Percentiles rank a stretch among this genome's conserved stretches.
These are phyloP conservation scores for Momotus momota DNA, from an alignment of 2,797 vertebrate species.

Conservation along the genomic window DNA sequence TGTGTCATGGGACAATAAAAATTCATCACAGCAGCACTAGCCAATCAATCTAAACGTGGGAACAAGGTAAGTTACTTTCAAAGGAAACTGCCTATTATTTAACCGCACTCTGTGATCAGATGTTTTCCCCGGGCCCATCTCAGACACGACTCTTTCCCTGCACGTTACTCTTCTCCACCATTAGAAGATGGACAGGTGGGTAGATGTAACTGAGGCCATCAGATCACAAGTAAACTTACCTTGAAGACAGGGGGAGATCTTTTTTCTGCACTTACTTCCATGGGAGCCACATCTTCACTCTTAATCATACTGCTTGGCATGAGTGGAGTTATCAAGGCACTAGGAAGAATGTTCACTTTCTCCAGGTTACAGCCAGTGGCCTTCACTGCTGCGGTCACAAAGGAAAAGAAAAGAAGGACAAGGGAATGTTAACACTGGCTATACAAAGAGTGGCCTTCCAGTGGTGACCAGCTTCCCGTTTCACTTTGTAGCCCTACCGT, in stretches of 20 bases:
- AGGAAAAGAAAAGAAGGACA: background rate
- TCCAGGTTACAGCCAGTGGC: constrained; percentile 83
- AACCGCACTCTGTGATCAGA: accelerated
- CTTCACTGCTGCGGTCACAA: constrained; percentile 79
- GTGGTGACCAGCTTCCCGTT: background rate
- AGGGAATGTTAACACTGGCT: background rate
- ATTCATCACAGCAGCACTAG: accelerated
- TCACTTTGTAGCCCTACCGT: background rate
- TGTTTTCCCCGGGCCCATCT: background rate
- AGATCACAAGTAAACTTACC: constrained; percentile 71
- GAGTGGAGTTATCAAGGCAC: constrained; percentile 87
- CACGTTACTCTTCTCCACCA: background rate
- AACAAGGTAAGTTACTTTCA: background rate
- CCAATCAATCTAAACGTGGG: background rate
- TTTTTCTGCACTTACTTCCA: constrained; percentile 93
- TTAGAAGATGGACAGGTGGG: background rate
- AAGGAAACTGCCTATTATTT: background rate
- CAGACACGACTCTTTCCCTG: background rate
- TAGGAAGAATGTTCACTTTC: constrained; percentile 82
- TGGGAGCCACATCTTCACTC: constrained; percentile 93
- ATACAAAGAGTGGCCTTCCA: background rate
- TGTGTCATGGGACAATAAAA: background rate
- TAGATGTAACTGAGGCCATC: background rate
- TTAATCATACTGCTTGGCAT: constrained; percentile 90
- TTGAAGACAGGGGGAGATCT: constrained; percentile 85